Conservation (phyloP, 2,113 vertebrate species). For the Dendrocopos noguchii region DNA sequence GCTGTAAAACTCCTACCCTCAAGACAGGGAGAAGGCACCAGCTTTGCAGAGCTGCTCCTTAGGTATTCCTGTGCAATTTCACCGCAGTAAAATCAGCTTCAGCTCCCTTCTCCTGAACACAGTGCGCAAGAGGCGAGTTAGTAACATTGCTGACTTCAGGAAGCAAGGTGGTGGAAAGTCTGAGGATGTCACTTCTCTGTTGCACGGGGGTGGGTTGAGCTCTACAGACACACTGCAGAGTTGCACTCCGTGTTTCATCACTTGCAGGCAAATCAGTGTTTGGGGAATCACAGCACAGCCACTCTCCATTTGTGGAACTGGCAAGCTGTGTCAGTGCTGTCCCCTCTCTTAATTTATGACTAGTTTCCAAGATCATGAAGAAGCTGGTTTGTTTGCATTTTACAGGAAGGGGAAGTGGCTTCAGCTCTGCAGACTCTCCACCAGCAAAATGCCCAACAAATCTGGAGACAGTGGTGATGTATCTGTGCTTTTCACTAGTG, state of each 20-base stretch:
- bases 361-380: neutral
- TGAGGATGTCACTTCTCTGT: neutral
- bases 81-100: neutral
- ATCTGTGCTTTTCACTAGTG: neutral
- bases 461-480: neutral
- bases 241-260: neutral
- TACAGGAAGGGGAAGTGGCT: neutral
- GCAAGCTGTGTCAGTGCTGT: neutral
- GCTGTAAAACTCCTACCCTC: neutral
- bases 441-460: neutral
- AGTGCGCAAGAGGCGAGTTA: neutral
- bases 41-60: neutral
- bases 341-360: neutral
- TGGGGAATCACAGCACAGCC: neutral
- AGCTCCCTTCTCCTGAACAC: neutral
- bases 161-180: neutral
- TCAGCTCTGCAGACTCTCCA: neutral
- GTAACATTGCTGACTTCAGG: neutral
- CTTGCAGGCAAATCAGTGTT: accelerated
- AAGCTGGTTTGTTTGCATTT: neutral
- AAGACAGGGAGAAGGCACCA: neutral
- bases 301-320: neutral
- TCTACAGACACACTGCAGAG: neutral
- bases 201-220: neutral
- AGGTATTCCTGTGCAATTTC: accelerated